Conservation (phyloP, 2,113 vertebrate species). For the Lepisosteus osseus region DNA sequence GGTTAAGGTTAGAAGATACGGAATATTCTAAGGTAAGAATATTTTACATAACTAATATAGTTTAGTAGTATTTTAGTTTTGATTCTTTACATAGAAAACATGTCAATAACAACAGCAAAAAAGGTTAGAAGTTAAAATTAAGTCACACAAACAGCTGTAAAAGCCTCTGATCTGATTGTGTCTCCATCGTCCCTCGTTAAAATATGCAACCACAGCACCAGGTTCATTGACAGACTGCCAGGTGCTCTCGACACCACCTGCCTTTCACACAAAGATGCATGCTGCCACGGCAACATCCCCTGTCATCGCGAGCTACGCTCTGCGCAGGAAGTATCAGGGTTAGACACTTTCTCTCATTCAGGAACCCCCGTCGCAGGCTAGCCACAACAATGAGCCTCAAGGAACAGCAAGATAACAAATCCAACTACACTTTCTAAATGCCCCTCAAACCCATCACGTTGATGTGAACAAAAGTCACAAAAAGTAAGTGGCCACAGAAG, state of each 20-base stretch:
- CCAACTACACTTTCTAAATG: too few species aligned
- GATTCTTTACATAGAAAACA: too few species aligned
- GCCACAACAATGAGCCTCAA: too few species aligned
- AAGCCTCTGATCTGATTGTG: not conserved
- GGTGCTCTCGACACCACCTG: constrained; percentile 3
- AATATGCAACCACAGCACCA: not conserved
- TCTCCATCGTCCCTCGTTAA: not conserved
- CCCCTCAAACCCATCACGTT: too few species aligned
- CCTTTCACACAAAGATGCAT: not conserved
- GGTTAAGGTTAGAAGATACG: too few species aligned
- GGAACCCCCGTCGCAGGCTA: not conserved
- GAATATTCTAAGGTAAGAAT: too few species aligned
- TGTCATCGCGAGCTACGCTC: not conserved
- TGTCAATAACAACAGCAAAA: too few species aligned
- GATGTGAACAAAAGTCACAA: too few species aligned
- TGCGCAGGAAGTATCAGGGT: not conserved
- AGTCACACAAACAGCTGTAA: not conserved
- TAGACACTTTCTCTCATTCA: not conserved
- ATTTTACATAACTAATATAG: too few species aligned
- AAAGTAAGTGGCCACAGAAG: too few species aligned
- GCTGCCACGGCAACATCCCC: not conserved
- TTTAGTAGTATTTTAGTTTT: too few species aligned
- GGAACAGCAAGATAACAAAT: too few species aligned
- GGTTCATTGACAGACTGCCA: not conserved
- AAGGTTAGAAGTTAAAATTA: not conserved